These are phyloP conservation scores for Acanthopagrus latus DNA, from an alignment of 2,797 vertebrate species.

Conservation along the genomic window DNA sequence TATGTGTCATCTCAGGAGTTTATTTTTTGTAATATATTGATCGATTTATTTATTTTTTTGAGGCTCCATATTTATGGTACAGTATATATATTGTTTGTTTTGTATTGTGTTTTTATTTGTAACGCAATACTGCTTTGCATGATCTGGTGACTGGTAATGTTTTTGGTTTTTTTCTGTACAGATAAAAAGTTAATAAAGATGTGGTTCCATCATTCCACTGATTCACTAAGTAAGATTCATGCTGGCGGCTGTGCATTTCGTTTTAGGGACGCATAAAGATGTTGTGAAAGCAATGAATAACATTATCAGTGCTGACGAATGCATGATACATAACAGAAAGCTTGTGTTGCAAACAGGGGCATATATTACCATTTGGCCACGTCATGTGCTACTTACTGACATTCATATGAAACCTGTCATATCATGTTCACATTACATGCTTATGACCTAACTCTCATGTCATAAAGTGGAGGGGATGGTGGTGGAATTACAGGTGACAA, in stretches of 20 bases:
- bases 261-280: neutral
- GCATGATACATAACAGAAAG: neutral
- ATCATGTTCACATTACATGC: too few species aligned
- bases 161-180: conserved; percentile 85
- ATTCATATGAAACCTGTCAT: too few species aligned
- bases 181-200: conserved; percentile 91
- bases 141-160: conserved; percentile 87
- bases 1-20: conserved; percentile 84
- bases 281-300: neutral
- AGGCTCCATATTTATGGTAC: conserved; percentile 80
- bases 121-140: conserved; percentile 91
- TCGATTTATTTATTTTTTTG: conserved; percentile 77
- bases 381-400: too few species aligned
- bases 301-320: too few species aligned
- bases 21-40: conserved; percentile 81
- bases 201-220: conserved; percentile 87
- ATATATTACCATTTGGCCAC: too few species aligned
- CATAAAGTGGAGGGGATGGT: too few species aligned
- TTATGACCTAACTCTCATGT: too few species aligned
- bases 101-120: conserved; percentile 85
- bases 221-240: conserved; percentile 60
- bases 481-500: too few species aligned
- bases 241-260: conserved; percentile 13
- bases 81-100: conserved; percentile 80
- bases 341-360: too few species aligned